These are phyloP conservation scores for Cladopsammia gracilis DNA, from an alignment of 64 coral and sea anemone genomes.

Conservation along the genomic window DNA sequence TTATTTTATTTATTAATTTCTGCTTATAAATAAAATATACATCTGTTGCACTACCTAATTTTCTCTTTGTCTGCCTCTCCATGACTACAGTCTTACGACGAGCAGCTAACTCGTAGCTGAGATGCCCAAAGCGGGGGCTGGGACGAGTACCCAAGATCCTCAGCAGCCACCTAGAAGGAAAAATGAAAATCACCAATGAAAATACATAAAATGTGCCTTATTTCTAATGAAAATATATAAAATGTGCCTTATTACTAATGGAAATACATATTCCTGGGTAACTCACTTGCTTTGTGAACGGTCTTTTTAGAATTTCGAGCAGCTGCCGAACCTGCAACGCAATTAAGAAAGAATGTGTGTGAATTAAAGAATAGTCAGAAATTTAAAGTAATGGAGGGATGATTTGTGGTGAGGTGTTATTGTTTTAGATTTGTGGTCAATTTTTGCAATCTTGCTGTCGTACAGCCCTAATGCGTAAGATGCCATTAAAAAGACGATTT, in stretches of 20 bases:
- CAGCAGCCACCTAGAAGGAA: conserved; percentile 60
- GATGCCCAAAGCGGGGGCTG: conserved; percentile 85
- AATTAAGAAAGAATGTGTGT: not conserved
- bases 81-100: conserved; percentile 66
- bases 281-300: conserved; percentile 80
- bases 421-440: too few relatives aligned
- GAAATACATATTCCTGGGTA: not conserved
- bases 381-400: not conserved
- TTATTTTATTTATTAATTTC: too few relatives aligned
- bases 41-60: not conserved
- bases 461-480: too few relatives aligned
- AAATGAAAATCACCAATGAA: not conserved
- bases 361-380: not conserved
- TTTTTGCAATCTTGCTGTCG: too few relatives aligned
- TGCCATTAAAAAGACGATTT: too few relatives aligned
- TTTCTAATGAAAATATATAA: not conserved
- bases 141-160: conserved; percentile 82
- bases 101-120: conserved; percentile 90
- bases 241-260: not conserved
- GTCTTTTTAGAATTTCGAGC: conserved; percentile 62
- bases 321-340: conserved; percentile 69
- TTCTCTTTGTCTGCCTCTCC: not conserved
- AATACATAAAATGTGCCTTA: not conserved
- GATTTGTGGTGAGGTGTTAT: too few relatives aligned
- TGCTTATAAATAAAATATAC: too few relatives aligned